Evolutionary conservation across 2,797 vertebrate genomes (phyloP), one percentile per base, ranked within the genome.

Genomic region (Sylvilagus floridanus): DNA sequence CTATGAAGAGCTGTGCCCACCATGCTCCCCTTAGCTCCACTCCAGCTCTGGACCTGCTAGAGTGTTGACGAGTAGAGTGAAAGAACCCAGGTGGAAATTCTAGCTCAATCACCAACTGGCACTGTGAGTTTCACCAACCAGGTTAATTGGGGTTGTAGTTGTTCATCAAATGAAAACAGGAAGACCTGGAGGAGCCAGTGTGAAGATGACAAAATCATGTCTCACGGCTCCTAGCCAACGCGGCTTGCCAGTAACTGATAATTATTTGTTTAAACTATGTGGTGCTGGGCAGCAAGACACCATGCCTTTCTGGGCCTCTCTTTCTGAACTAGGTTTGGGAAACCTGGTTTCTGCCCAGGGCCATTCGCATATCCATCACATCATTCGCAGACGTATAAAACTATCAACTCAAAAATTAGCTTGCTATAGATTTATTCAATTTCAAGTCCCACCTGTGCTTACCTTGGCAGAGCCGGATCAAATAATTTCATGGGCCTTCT

Each of bases 1-100:
- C 32, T 82, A 37, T 52, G 28, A 3, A 7, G 22, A 32, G 37
- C 4, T 17, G 16, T 63, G 24, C 16, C 42, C 37, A 1, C 0
- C 0, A 17, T 21, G 5, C 2, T 32, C 16, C 17, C 22, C 16
- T 57, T 2, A 37, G 37, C 2, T 30, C 6, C n/a, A 21, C 5
- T 42, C 57, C 0, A 62, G n/a, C 4, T 78, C 60, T 78, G 24
- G 14, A 57, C 9, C 32, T 76, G 13, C 8, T 24, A 54, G n/a
- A 78, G 24, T 32, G 37, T 57, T 26, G 21, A 28, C 26, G 1
- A 7, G 6, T 10, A 54, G 22, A 65, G 26, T 50, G 7, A 32
- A n/a, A 52, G 47, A 26, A 1, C 28, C 9, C 17, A 81, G 52
- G 54, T 37, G 28, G 42, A 2, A 35, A 66, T 13, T 35, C 2